Conservation (phyloP, 2,888 invertebrate genomes). For the Eupithecia centaureata region DNA sequence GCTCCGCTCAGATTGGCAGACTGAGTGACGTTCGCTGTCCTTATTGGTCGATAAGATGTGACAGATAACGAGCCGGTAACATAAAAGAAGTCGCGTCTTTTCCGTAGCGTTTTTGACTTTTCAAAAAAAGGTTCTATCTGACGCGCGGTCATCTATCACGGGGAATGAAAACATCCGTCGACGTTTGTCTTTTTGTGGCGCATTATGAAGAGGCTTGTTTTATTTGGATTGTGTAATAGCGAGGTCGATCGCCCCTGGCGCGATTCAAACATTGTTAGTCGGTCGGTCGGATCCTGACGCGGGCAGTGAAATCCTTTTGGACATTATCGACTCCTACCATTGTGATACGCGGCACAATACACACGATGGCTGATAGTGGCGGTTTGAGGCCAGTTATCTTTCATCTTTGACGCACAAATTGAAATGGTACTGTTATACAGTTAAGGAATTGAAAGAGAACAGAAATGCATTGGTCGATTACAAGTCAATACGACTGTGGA, state of each 20-base stretch:
- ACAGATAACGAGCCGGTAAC: slow-evolving; percentile 78
- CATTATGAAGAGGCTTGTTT: slow-evolving; percentile 64
- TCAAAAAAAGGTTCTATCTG: slow-evolving; percentile 61
- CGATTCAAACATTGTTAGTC: slow-evolving; percentile 62
- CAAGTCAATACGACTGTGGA: slow-evolving; percentile 21
- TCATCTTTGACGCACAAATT: slow-evolving; percentile 50
- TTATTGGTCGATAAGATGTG: slow-evolving; percentile 83
- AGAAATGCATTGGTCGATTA: slow-evolving; percentile 20
- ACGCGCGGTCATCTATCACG: slow-evolving; percentile 71
- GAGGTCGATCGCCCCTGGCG: slow-evolving; percentile 65
- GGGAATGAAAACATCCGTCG: slow-evolving; percentile 80
- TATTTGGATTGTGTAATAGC: slow-evolving; percentile 67
- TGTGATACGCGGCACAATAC: slow-evolving; percentile 52
- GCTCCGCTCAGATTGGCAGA: slow-evolving; percentile 77
- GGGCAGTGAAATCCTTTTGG: slow-evolving; percentile 52
- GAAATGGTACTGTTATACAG: slow-evolving; percentile 47
- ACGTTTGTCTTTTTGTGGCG: slow-evolving; percentile 65
- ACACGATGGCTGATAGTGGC: slow-evolving; percentile 52
- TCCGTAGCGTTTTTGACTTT: slow-evolving; percentile 70
- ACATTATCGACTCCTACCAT: slow-evolving; percentile 57
- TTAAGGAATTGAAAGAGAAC: slow-evolving; percentile 28
- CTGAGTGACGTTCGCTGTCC: slow-evolving; percentile 82
- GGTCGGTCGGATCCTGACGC: slow-evolving; percentile 53
- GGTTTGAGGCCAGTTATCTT: slow-evolving; percentile 45
- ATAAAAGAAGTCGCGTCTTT: slow-evolving; percentile 78